Evolutionary conservation across 1,140 invertebrate species (phyloP).

Genomic region (Drosophila paulistorum): DNA sequence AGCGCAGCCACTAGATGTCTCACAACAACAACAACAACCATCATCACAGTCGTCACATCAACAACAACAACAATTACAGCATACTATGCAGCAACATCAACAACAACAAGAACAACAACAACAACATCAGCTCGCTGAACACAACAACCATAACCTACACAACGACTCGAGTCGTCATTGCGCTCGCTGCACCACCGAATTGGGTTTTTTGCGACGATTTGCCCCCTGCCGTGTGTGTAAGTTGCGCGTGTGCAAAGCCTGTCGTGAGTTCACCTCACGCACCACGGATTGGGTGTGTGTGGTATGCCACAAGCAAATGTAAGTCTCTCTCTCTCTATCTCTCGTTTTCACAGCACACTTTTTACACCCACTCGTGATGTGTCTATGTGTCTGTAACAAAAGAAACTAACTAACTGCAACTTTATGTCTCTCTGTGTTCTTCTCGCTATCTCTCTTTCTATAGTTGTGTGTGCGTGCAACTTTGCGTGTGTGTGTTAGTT

Average conservation of each 20-base stretch:
- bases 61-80: constrained; percentile 40
- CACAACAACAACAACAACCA: constrained; percentile 58
- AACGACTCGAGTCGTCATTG: constrained; percentile 86
- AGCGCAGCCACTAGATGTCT: constrained; percentile 63
- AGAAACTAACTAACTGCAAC: constrained; percentile 40
- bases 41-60: constrained; percentile 59
- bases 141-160: constrained; percentile 71
- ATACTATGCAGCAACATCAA: constrained; percentile 49
- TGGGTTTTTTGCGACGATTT: constrained; percentile 89
- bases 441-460: background rate
- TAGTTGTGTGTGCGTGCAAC: background rate
- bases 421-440: constrained; percentile 25
- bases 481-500: background rate
- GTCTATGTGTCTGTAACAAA: constrained; percentile 23
- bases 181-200: constrained; percentile 87
- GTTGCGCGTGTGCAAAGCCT: constrained; percentile 89
- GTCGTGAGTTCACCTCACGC: constrained; percentile 86
- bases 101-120: constrained; percentile 40
- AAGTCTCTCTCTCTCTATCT: constrained; percentile 83
- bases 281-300: constrained; percentile 90
- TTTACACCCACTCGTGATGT: constrained; percentile 27
- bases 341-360: constrained; percentile 13
- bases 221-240: constrained; percentile 88
- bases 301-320: constrained; percentile 90
- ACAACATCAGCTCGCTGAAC: constrained; percentile 62